Base-by-base conservation (phyloP, 2,888 invertebrate species). In the Drosophila mulleri region DNA sequence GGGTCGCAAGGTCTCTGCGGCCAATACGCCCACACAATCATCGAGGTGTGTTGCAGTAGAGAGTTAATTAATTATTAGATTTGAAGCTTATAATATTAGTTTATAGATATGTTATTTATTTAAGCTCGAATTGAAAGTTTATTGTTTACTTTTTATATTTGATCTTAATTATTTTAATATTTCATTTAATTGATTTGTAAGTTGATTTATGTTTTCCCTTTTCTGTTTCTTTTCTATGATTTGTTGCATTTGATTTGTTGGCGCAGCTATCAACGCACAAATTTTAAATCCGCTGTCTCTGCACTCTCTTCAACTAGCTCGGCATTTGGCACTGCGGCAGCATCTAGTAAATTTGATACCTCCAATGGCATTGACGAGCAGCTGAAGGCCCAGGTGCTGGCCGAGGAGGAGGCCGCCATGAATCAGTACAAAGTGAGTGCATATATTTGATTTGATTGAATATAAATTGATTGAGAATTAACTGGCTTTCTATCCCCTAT, bases 381-480 rank as follows among this genome's bases (percentile, higher is more conserved):
- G 64, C 94, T 98, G 69, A 96, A 96, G 91, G 96, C 96, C 88
- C 96, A 97, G 92, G 97, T 96, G 44, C 93, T 99, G 70, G 98
- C 98, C 35, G 98, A 99, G 92, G 99, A 99, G 92, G 98, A 98
- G 92, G 98, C 98, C 32, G 97, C 97, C 64, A 96, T 99, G 95
- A 98, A 97, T 93, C 97, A 98, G 93, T 97, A 98, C 93, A 98
- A 98, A 96, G 98, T 98, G 92, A 88, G 84, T 79, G 41, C 20
- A 42, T 3, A 65, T 26, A 42, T 23, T 54, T 37, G 9, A 70
- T 48, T 54, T 16, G 4, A 18, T 18, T 32, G 50, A 8, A 52
- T 23, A 35, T 50, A 4, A 61, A 66, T 56, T 57, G 14, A 41
- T n/a, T 7, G 6, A 37, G 16, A 50, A 29, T 23, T 61, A 47